Conservation (phyloP, 2,113 vertebrate species). For the Xenotilapia longispinis region DNA sequence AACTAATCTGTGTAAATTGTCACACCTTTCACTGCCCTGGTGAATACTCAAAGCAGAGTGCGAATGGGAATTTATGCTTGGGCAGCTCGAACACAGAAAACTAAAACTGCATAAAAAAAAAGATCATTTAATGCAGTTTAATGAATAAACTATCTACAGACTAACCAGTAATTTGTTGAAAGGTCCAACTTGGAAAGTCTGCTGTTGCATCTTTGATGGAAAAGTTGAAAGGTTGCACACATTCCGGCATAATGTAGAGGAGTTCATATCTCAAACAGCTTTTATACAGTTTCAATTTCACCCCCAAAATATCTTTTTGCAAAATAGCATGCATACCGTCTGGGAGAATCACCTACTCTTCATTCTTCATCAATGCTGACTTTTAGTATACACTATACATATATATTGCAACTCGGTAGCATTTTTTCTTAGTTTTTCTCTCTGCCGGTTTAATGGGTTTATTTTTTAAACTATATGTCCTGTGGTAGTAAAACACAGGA, state of each 20-base stretch:
- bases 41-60: background rate
- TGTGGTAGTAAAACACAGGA: background rate
- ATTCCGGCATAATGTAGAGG: background rate
- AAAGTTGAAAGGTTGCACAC: background rate
- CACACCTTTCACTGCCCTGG: background rate
- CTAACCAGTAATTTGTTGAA: background rate
- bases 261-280: background rate
- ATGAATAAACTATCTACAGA: background rate
- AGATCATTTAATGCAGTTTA: background rate
- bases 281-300: background rate
- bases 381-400: background rate
- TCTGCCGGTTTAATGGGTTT: background rate
- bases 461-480: background rate
- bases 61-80: background rate
- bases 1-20: slow-evolving; percentile 3
- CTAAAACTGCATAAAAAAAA: background rate
- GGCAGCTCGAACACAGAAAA: background rate
- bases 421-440: background rate
- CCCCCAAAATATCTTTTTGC: background rate
- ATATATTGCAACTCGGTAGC: background rate
- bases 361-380: background rate
- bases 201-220: background rate
- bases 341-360: background rate
- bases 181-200: background rate
- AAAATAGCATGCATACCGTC: background rate